phyloP scores from a whole-genome alignment of 2,888 invertebrate species.

The Biston betularia region DNA sequence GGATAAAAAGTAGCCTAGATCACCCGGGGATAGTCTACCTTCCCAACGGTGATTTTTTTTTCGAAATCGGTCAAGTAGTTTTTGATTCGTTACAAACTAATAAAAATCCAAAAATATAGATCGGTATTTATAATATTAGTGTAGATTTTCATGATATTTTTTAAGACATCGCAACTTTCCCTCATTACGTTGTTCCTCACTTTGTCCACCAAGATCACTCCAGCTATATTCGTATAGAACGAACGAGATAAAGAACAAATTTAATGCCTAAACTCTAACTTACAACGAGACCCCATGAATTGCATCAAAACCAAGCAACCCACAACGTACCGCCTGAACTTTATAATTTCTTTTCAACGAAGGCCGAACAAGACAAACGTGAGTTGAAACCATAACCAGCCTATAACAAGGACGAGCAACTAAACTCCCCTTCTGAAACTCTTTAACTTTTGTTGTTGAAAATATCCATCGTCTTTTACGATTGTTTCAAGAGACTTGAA shows the following conservation, averaged over 20 bases:
- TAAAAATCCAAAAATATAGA: too few relatives aligned
- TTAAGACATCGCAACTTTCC: too few relatives aligned
- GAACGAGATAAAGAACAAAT: not conserved
- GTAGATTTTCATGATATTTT: too few relatives aligned
- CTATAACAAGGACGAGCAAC: conserved; percentile 36
- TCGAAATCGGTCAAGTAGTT: too few relatives aligned
- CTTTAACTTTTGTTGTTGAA: conserved; percentile 46
- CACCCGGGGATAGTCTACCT: too few relatives aligned
- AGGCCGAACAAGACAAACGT: conserved; percentile 36
- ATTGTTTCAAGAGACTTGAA: conserved; percentile 36
- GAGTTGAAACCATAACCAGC: conserved; percentile 41
- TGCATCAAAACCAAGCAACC: conserved; percentile 12
- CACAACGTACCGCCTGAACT: conserved; percentile 14
- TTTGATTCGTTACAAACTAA: too few relatives aligned
- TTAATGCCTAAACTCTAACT: not conserved
- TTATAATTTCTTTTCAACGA: conserved; percentile 32
- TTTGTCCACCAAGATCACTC: too few relatives aligned
- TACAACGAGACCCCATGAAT: not conserved
- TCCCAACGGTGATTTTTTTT: too few relatives aligned
- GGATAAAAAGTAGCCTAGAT: too few relatives aligned
- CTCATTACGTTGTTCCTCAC: too few relatives aligned
- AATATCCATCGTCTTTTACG: conserved; percentile 46
- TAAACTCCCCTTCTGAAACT: conserved; percentile 40
- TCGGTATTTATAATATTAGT: too few relatives aligned
- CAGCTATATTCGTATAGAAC: not conserved